These are phyloP conservation scores for Smittia aterrima DNA, from an alignment of 2,888 invertebrate species.

Conservation along the genomic window DNA sequence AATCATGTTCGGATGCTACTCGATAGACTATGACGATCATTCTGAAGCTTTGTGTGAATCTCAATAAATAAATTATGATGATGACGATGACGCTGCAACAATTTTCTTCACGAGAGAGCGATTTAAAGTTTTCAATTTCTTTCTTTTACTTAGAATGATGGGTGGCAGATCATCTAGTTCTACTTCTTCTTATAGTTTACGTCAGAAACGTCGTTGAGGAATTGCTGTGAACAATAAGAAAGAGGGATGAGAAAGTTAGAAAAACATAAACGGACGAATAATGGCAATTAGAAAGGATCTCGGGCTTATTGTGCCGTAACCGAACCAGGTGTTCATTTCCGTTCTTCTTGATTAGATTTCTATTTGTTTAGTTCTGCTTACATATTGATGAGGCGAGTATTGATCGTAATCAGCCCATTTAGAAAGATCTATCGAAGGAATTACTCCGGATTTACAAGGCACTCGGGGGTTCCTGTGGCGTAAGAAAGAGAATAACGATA, in stretches of 20 bases:
- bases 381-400: conserved; percentile 60
- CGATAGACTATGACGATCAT: background rate
- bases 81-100: background rate
- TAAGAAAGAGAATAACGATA: background rate
- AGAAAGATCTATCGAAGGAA: conserved; percentile 81
- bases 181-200: conserved; percentile 31
- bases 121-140: background rate
- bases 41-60: background rate
- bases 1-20: background rate
- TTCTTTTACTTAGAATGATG: background rate
- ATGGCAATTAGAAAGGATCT: conserved; percentile 32
- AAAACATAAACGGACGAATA: conserved; percentile 15
- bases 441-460: conserved; percentile 83
- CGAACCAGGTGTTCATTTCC: conserved; percentile 8
- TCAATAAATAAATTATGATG: conserved; percentile 1
- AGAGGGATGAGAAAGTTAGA: background rate
- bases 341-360: conserved; percentile 8
- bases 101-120: background rate
- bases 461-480: conserved; percentile 88
- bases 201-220: conserved; percentile 32
- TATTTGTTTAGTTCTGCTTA: conserved; percentile 55
- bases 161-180: background rate
- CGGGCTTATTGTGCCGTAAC: conserved; percentile 12
- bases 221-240: conserved; percentile 26
- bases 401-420: conserved; percentile 82